phyloP scores from a whole-genome alignment of 1,140 invertebrate genomes.

The Drosophila erecta region DNA sequence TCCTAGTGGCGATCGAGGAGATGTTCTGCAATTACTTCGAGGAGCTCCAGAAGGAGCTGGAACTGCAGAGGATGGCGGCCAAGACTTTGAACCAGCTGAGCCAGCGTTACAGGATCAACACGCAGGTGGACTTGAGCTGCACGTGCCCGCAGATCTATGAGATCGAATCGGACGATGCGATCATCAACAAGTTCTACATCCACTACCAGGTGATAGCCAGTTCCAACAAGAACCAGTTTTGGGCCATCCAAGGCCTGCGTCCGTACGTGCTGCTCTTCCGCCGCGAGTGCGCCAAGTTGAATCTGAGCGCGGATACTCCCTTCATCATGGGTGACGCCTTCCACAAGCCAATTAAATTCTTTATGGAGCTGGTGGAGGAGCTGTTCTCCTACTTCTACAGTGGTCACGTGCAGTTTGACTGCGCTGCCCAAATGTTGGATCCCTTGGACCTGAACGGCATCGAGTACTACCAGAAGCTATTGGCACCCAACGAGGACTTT shows the following conservation, averaged over 20 bases:
- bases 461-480: conserved; percentile 47
- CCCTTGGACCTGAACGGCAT: conserved; percentile 45
- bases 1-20: conserved; percentile 41
- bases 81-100: conserved; percentile 39
- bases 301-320: conserved; percentile 25
- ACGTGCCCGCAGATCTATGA: conserved; percentile 36
- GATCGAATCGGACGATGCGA: conserved; percentile 43
- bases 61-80: conserved; percentile 51
- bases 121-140: conserved; percentile 35
- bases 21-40: conserved; percentile 30
- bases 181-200: conserved; percentile 53
- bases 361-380: conserved; percentile 63
- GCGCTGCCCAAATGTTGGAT: conserved; percentile 46
- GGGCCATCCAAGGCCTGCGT: conserved; percentile 17
- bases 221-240: conserved; percentile 35
- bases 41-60: conserved; percentile 26
- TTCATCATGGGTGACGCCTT: conserved; percentile 64
- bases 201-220: conserved; percentile 54
- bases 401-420: conserved; percentile 56
- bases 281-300: conserved; percentile 19
- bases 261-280: conserved; percentile 48
- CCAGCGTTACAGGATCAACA: conserved; percentile 19
- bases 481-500: conserved; percentile 64
- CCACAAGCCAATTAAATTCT: conserved; percentile 74
- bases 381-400: conserved; percentile 65